Conservation (phyloP, 2,888 invertebrate genomes). For the Hirtodrosophila confusa region DNA sequence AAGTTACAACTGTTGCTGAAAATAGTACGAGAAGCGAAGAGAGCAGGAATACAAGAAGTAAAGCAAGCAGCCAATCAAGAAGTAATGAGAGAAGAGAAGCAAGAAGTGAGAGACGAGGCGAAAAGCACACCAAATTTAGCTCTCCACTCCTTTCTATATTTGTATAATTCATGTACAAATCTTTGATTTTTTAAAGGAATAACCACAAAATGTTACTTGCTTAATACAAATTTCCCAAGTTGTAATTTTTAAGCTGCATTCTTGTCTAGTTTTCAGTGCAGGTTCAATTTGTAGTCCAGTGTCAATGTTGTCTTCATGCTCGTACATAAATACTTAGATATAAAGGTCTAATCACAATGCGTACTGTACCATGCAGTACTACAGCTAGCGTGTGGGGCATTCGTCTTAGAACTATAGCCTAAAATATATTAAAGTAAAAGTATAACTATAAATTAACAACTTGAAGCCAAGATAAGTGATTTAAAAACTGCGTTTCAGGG, state of each 20-base stretch:
- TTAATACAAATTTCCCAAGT: no score
- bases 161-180: not conserved
- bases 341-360: conserved; percentile 27
- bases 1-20: no score
- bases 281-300: not conserved
- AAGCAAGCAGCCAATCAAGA: not conserved
- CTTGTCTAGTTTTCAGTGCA: not conserved
- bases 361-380: conserved; percentile 1
- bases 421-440: conserved; percentile 3
- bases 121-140: not conserved
- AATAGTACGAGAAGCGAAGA: not conserved
- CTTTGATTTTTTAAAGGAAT: not conserved
- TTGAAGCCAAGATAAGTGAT: conserved; percentile 24
- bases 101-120: not conserved
- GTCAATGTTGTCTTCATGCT: not conserved
- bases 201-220: not conserved
- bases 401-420: conserved; percentile 16
- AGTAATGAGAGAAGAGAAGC: not conserved
- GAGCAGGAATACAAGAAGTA: not conserved
- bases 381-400: conserved; percentile 2
- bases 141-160: no score
- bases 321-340: conserved; percentile 26
- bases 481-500: conserved; percentile 49
- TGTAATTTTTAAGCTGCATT: not conserved
- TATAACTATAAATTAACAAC: conserved; percentile 5